Percentiles rank a stretch among this genome's conserved stretches.
These are phyloP conservation scores for Myiotriccus ornatus DNA, from an alignment of 2,797 vertebrate species.

Conservation along the genomic window DNA sequence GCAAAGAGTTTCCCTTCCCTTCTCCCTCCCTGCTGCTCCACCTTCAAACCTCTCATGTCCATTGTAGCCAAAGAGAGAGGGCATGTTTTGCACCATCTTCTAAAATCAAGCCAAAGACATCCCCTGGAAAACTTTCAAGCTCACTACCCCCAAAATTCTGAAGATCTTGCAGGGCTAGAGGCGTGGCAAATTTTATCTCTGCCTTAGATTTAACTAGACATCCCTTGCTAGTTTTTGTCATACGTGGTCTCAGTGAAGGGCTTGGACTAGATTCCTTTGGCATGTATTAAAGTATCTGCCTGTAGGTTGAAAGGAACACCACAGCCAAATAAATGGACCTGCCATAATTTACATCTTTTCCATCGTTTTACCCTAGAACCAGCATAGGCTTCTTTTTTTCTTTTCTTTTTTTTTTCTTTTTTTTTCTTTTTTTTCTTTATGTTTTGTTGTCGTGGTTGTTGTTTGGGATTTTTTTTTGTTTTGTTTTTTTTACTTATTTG, in stretches of 20 bases:
- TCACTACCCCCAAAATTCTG: background rate
- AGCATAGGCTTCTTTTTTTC: too few species aligned
- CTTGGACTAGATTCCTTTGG: background rate
- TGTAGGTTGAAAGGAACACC: background rate
- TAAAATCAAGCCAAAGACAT: background rate
- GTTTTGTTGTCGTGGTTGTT: too few species aligned
- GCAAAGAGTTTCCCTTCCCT: background rate
- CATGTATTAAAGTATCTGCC: background rate
- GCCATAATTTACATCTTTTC: background rate
- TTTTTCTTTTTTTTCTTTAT: too few species aligned
- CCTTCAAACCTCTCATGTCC: background rate
- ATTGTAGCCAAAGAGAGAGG: background rate
- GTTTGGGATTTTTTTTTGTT: too few species aligned
- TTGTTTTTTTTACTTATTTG: background rate
- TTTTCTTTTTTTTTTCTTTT: accelerated
- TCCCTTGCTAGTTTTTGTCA: background rate
- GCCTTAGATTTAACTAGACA: background rate
- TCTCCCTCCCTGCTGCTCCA: background rate
- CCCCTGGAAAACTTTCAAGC: background rate
- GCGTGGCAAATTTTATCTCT: background rate
- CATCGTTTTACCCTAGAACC: background rate
- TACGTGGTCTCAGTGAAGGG: background rate
- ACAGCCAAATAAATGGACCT: background rate
- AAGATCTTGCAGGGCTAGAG: background rate
- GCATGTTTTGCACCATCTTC: background rate